Evolutionary conservation across 2,888 invertebrate species (phyloP), one percentile per base, ranked within the genome.

Genomic region (Ectemnius cavifrons): DNA sequence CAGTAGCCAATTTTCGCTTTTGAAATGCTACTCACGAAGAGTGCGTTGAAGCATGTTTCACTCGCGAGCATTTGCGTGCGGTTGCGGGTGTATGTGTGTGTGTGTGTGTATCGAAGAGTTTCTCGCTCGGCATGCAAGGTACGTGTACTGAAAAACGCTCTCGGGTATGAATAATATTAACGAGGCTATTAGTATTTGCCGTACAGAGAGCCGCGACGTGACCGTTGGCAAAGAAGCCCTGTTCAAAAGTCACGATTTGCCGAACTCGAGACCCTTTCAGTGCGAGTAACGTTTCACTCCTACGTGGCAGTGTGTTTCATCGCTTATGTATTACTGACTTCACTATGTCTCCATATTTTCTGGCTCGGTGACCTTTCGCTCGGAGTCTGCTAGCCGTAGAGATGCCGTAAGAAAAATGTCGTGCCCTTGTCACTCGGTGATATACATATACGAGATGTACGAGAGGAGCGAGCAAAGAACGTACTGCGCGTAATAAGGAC

Each of bases 251-350:
- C 63, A 8, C 49, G 27, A 57, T 63, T 60, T 28, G 65, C 60
- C 56, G 28, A 63, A 47, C 37, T n/a, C 46, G 71, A 67, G 68
- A 16, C 14, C 57, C 68, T 64, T 71, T 56, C 64, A 28, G 57
- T 5, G 23, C 18, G 27, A 37, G 37, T 64, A 72, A 77, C 68
- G 67, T 75, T 68, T 58, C 49, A 56, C 57, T 49, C 13, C 4
- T 72, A 72, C 77, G 72, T 61, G 72, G 57, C 14, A 68, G 77
- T 63, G 77, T 63, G 28, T 68, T 61, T 77, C 77, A 59, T 77
- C 75, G 18, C 49, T n/a, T 23, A 46, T 67, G 63, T 66, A 27
- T 58, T 45, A 59, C 56, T 47, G 45, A 1, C 37, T 37, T 37
- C 37, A 11, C 37, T 37, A 37, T 37, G 37, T 37, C 37, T 37